Base-by-base conservation (phyloP, 2,113 vertebrate genomes). In the Crotalus helleri region DNA sequence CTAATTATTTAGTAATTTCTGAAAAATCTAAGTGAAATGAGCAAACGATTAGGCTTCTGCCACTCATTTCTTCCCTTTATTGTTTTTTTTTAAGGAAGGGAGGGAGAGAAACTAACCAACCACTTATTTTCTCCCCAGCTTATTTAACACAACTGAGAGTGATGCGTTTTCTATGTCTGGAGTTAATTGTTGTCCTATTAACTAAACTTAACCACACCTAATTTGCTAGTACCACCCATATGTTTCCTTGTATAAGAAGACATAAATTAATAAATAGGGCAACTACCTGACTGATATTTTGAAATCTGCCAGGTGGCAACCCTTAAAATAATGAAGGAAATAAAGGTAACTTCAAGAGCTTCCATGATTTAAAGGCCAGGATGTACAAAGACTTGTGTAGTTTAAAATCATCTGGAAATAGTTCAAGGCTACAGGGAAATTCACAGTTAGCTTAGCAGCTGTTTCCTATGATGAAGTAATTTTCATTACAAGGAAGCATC, bases 371-470 rank as follows among this genome's bases (percentile, higher is more conserved):
- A 33, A 39, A 74, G 23, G 54, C 5, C 54, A 9, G n/a, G 89
- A 69, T 26, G 4, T 39, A 8, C 5, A 0, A 0, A 0, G 59
- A 13, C 15, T 86, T 59, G 51, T 88, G 0, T 0, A 11, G 3
- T 74, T 87, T 44, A 57, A 4, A 0, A 29, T 8, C 4, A n/a
- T 29, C 39, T 0, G 90, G 57, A 0, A 91, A 29, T 92, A 91
- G 89, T 26, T 74, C 69, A 64, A 21, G 87, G 69, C 49, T 86
- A 89, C 64, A 44, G 57, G 46, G 91, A 55, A 92, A 93, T 91
- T 46, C 92, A 91, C 49, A 74, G 90, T 86, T 46, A 69, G 85
- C 58, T 86, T n/a, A 87, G 85, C 85, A 91, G 92, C 89, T 93
- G 91, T 64, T 92, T 91, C 91, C 74, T 69, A 44, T 24, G 0